phyloP scores from a whole-genome alignment of 2,797 vertebrate species.

The Meda fulgida region DNA sequence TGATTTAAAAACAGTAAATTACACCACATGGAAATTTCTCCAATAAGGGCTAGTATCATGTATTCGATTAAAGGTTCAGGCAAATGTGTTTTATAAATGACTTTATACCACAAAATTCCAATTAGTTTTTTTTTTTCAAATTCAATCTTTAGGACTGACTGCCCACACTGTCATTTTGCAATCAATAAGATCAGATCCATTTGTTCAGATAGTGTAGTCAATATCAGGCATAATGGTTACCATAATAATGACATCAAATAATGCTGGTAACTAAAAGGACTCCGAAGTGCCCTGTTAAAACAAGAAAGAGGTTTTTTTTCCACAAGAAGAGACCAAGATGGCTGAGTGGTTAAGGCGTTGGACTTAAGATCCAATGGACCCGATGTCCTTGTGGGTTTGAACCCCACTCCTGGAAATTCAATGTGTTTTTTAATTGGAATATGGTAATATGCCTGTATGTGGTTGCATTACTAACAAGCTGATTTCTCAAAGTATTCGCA shows the following conservation, averaged over 20 bases:
- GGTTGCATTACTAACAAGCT: neutral
- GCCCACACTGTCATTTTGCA: neutral
- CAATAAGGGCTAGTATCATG: slow-evolving; percentile 11
- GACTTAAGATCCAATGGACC: slow-evolving; percentile 15
- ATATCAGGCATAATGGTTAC: neutral
- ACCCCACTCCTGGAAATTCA: neutral
- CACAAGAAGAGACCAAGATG: neutral
- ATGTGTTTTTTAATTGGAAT: neutral
- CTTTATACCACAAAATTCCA: neutral
- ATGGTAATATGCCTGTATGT: neutral
- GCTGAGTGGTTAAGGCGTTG: slow-evolving; percentile 25
- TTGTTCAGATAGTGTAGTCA: neutral
- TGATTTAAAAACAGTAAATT: slow-evolving; percentile 36
- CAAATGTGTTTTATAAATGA: neutral
- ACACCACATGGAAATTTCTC: slow-evolving; percentile 15
- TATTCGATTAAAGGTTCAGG: neutral
- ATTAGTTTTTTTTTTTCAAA: neutral
- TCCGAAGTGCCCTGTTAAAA: neutral
- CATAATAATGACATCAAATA: neutral
- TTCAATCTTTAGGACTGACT: neutral
- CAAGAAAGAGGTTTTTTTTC: neutral
- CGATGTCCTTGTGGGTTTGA: neutral
- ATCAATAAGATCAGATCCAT: neutral
- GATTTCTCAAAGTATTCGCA: neutral
- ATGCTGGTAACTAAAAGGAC: neutral